A percentile compares a stretch with the other conserved stretches of the same genome.
These are phyloP conservation scores for Phortica magna DNA, from an alignment of 2,888 invertebrate species.

Conservation along the genomic window DNA sequence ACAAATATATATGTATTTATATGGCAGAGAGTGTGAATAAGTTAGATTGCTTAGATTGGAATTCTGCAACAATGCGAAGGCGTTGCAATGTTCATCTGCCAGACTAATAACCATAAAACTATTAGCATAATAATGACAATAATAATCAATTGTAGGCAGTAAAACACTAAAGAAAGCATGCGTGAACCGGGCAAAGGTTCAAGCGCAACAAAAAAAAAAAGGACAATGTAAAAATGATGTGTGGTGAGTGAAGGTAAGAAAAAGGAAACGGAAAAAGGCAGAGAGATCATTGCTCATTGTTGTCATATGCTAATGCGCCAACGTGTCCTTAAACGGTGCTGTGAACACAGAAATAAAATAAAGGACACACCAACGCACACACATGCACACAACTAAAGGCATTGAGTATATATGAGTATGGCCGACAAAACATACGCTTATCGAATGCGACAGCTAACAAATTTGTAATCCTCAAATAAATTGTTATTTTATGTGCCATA, in stretches of 20 bases:
- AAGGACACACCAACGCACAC: background rate
- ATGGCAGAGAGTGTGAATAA: background rate
- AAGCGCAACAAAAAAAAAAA: conserved; percentile 12
- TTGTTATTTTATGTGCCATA: conserved; percentile 73
- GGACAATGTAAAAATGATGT: background rate
- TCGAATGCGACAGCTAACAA: conserved; percentile 43
- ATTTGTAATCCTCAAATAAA: conserved; percentile 71
- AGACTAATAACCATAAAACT: conserved; percentile 58
- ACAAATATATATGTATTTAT: background rate
- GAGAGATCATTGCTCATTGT: conserved; percentile 37
- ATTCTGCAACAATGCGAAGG: background rate
- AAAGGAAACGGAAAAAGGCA: background rate
- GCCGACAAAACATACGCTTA: conserved; percentile 21
- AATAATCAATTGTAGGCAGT: conserved; percentile 27
- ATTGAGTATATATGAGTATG: background rate
- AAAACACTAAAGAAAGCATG: background rate
- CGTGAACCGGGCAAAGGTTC: background rate
- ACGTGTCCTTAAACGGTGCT: conserved; percentile 33
- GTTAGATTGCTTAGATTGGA: no score
- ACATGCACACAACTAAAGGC: conserved; percentile 37
- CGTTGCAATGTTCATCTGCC: conserved; percentile 17
- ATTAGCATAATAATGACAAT: conserved; percentile 58
- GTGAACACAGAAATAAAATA: background rate
- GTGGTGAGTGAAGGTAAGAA: background rate
- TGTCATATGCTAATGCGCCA: conserved; percentile 53